Percentiles rank a stretch among this genome's conserved stretches.
These are phyloP conservation scores for Phodopus roborovskii DNA, from an alignment of 2,113 vertebrate genomes.

Conservation along the genomic window DNA sequence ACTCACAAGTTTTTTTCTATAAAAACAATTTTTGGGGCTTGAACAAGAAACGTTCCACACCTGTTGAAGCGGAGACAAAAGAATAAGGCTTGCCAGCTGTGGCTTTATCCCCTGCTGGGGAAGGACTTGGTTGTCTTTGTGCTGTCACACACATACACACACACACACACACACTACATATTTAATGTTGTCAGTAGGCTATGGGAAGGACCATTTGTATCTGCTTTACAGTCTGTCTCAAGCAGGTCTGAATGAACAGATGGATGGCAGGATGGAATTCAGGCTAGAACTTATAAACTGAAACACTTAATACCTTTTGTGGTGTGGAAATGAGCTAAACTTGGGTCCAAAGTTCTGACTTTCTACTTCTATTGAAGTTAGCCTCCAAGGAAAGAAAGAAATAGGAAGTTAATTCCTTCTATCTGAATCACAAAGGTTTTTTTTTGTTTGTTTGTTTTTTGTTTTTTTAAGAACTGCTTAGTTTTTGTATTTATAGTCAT, in stretches of 20 bases:
- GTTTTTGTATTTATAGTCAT: not conserved
- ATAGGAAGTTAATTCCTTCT: not conserved
- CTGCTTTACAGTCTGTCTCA: not conserved
- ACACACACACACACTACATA: no score
- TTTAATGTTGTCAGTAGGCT: not conserved
- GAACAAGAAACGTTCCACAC: slow-evolving; percentile 27
- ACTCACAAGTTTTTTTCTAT: slow-evolving; percentile 56
- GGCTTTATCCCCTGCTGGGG: not conserved
- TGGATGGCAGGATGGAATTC: not conserved
- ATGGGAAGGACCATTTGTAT: not conserved
- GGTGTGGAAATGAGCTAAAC: not conserved
- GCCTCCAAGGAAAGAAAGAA: not conserved
- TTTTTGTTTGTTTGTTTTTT: no score
- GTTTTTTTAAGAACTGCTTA: not conserved
- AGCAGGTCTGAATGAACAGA: not conserved
- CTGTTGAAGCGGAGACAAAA: not conserved
- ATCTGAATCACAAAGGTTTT: not conserved
- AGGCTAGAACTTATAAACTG: slow-evolving; percentile 3
- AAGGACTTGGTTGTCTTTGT: not conserved
- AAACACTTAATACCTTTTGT: not conserved
- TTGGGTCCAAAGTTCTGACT: not conserved
- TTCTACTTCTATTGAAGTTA: not conserved
- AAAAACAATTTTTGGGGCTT: slow-evolving; percentile 48
- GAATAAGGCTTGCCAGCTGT: not conserved
- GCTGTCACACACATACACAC: no score